These are phyloP conservation scores for Tichodroma muraria DNA, from an alignment of 2,113 vertebrate genomes.

Conservation along the genomic window DNA sequence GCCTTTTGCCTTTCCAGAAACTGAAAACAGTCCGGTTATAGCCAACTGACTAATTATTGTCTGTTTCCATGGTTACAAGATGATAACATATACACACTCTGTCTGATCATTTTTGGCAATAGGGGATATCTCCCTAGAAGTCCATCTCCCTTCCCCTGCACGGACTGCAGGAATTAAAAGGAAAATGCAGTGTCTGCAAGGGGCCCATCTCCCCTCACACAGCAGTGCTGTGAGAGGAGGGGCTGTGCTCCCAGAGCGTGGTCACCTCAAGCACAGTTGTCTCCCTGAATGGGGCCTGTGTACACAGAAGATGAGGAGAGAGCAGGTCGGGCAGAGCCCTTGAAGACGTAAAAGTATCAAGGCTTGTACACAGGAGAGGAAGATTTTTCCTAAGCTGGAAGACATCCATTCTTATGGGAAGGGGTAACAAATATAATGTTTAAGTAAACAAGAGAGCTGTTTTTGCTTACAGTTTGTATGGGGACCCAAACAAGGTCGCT, in stretches of 20 bases:
- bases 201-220: background rate
- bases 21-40: background rate
- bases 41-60: background rate
- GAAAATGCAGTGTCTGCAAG: background rate
- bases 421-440: background rate
- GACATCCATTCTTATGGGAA: background rate
- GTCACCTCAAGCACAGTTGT: background rate
- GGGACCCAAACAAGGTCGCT: background rate
- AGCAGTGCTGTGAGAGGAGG: background rate
- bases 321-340: background rate
- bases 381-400: background rate
- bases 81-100: background rate
- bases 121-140: background rate
- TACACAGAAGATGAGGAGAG: background rate
- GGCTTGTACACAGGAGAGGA: background rate
- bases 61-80: background rate
- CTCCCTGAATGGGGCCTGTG: background rate
- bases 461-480: background rate
- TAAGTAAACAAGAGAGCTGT: background rate
- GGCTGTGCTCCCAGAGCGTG: background rate
- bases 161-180: background rate
- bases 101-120: background rate
- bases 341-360: background rate
- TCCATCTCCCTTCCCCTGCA: background rate
- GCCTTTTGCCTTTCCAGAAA: background rate